Percentiles rank a stretch among this genome's conserved stretches.
These are phyloP conservation scores for Lysiphlebus fabarum DNA, from an alignment of 1,140 invertebrate species.

Conservation along the genomic window DNA sequence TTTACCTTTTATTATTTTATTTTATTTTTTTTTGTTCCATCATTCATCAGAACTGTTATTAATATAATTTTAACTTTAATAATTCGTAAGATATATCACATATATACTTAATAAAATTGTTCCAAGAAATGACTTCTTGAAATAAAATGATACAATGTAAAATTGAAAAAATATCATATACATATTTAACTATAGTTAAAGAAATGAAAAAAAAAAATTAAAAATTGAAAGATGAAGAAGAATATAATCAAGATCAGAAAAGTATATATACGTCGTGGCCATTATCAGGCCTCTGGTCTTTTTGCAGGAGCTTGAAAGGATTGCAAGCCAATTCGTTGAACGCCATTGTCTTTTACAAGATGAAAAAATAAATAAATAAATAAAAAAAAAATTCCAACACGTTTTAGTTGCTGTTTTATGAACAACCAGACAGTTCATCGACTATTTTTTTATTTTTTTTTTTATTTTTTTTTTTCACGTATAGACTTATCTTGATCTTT, in stretches of 20 bases:
- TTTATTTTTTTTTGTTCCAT: too few relatives aligned
- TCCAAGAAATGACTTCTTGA: neutral
- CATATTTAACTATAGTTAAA: too few relatives aligned
- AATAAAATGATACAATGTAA: too few relatives aligned
- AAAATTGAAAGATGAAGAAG: constrained; percentile 23
- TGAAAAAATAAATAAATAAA: constrained; percentile 19
- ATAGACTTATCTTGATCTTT: constrained; percentile 21
- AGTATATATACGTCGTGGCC: constrained; percentile 41
- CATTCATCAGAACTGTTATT: too few relatives aligned
- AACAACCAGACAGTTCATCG: constrained; percentile 23
- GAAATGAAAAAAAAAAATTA: constrained; percentile 12
- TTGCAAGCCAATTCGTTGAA: constrained; percentile 34
- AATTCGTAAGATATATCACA: too few relatives aligned
- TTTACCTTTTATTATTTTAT: too few relatives aligned
- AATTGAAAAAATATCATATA: too few relatives aligned
- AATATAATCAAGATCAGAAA: constrained; percentile 19
- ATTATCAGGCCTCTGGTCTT: constrained; percentile 49
- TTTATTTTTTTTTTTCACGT: constrained; percentile 24
- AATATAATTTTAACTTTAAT: too few relatives aligned
- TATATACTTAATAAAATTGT: neutral
- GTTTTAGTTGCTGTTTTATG: constrained; percentile 51
- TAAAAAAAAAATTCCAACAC: constrained; percentile 55
- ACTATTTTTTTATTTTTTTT: constrained; percentile 18
- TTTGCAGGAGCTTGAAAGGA: constrained; percentile 32
- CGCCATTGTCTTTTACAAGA: constrained; percentile 44